Conservation (phyloP, 2,797 vertebrate species). For the Leucoraja ocellata region DNA sequence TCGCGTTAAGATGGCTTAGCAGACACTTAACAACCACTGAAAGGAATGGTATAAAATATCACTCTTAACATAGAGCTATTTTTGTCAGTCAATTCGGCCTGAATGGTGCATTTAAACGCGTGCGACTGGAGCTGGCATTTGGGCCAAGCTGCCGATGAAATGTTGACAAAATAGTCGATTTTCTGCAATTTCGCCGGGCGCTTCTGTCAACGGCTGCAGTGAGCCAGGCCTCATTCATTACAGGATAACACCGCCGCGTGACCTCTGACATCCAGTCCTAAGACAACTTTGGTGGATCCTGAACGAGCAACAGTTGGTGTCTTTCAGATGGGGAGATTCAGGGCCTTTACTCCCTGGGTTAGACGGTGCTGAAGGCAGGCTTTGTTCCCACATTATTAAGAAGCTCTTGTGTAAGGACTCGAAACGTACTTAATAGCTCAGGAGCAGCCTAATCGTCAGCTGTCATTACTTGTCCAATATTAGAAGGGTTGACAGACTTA, state of each 20-base stretch:
- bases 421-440: slow-evolving; percentile 85
- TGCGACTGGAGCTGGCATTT: slow-evolving; percentile 67
- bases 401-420: slow-evolving; percentile 73
- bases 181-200: slow-evolving; percentile 78
- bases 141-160: slow-evolving; percentile 82
- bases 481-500: slow-evolving; percentile 87
- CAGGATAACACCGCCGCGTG: slow-evolving; percentile 61
- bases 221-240: slow-evolving; percentile 76
- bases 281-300: slow-evolving; percentile 54
- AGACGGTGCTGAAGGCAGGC: slow-evolving; percentile 69
- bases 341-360: slow-evolving; percentile 58
- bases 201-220: slow-evolving; percentile 72
- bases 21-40: slow-evolving; percentile 84
- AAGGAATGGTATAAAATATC: slow-evolving; percentile 91
- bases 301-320: slow-evolving; percentile 78
- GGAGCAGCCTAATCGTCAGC: slow-evolving; percentile 83
- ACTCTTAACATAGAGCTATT: slow-evolving; percentile 72
- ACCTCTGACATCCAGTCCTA: slow-evolving; percentile 80
- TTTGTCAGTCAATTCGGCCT: slow-evolving; percentile 79
- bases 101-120: slow-evolving; percentile 67
- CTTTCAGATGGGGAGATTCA: slow-evolving; percentile 79
- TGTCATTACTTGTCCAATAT: slow-evolving; percentile 89
- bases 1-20: slow-evolving; percentile 64
- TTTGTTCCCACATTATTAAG: slow-evolving; percentile 73
- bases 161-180: slow-evolving; percentile 95